Percentiles rank a stretch among this genome's conserved stretches.
Evolutionary conservation across 2,888 invertebrate genomes (phyloP).

Genomic region (Stomorhina lunata): DNA sequence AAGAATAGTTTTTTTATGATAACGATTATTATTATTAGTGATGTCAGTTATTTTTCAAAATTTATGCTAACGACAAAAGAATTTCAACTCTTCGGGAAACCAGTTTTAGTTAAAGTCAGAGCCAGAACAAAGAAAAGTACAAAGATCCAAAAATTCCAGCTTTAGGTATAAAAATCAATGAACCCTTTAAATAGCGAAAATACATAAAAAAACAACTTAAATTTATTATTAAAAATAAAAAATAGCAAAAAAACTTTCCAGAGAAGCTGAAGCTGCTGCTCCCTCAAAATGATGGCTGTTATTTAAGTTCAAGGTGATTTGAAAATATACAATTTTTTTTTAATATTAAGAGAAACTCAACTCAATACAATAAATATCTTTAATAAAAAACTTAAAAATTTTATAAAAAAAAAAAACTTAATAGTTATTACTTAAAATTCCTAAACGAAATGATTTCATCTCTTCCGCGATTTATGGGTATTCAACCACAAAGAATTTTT

Average conservation of each 20-base stretch:
- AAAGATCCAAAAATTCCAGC: not conserved
- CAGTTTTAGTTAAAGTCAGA: slow-evolving; percentile 21
- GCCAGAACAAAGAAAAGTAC: slow-evolving; percentile 1
- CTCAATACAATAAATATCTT: not conserved
- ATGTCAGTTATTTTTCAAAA: too few species aligned
- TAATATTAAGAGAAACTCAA: slow-evolving; percentile 7
- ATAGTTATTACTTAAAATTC: slow-evolving; percentile 21
- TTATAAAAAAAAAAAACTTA: slow-evolving; percentile 7
- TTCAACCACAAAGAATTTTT: not conserved
- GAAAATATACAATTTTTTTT: slow-evolving; percentile 19
- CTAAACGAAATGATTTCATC: slow-evolving; percentile 29
- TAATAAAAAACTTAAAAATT: not conserved
- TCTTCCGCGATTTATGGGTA: slow-evolving; percentile 3
- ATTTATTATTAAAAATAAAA: slow-evolving; percentile 2
- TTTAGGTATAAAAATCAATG: not conserved
- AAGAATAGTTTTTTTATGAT: too few species aligned
- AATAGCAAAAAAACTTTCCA: slow-evolving; percentile 47
- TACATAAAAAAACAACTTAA: not conserved
- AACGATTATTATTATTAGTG: too few species aligned
- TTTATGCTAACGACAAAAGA: too few species aligned
- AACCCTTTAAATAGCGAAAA: slow-evolving; percentile 22
- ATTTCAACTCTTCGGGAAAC: too few species aligned
- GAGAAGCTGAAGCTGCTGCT: not conserved
- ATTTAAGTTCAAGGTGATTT: slow-evolving; percentile 53
- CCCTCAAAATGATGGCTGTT: not conserved